A percentile compares a stretch with the other conserved stretches of the same genome.
These are phyloP conservation scores for Australoheros scitulus DNA, from an alignment of 2,113 vertebrate genomes.

Conservation along the genomic window DNA sequence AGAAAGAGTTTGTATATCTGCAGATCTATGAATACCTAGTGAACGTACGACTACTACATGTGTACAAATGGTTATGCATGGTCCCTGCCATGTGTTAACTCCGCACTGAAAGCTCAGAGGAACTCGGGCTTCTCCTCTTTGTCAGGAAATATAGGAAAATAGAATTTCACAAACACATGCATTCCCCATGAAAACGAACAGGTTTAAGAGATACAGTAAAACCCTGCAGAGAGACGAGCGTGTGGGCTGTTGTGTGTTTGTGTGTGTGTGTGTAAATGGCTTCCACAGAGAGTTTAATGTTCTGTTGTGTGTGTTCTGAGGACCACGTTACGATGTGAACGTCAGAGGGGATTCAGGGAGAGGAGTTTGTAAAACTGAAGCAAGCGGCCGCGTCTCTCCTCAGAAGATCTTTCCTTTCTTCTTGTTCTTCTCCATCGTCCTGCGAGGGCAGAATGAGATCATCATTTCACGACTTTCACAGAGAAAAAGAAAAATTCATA, in stretches of 20 bases:
- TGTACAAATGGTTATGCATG: constrained; percentile 42
- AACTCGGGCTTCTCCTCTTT: constrained; percentile 50
- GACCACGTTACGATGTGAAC: constrained; percentile 44
- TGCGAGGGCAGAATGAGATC: not conserved
- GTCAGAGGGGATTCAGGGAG: constrained; percentile 23
- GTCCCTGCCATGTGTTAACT: constrained; percentile 49
- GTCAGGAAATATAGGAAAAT: constrained; percentile 68
- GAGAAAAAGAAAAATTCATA: not conserved
- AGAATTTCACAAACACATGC: constrained; percentile 64
- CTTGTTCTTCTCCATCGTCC: constrained; percentile 87
- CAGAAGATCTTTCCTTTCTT: constrained; percentile 86
- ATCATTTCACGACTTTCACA: accelerated
- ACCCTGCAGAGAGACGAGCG: constrained; percentile 31
- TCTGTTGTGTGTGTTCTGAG: constrained; percentile 22
- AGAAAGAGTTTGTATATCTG: constrained; percentile 33
- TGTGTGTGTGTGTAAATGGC: not conserved
- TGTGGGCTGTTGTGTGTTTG: not conserved
- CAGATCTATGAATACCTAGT: constrained; percentile 32
- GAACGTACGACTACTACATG: constrained; percentile 31
- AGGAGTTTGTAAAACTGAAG: constrained; percentile 41
- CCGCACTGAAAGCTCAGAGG: constrained; percentile 52
- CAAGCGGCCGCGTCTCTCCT: not conserved
- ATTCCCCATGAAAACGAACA: constrained; percentile 39
- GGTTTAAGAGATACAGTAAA: constrained; percentile 18
- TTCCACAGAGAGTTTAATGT: not conserved